Evolutionary conservation across 2,113 vertebrate genomes (phyloP).

Genomic region (Clarias batrachus): DNA sequence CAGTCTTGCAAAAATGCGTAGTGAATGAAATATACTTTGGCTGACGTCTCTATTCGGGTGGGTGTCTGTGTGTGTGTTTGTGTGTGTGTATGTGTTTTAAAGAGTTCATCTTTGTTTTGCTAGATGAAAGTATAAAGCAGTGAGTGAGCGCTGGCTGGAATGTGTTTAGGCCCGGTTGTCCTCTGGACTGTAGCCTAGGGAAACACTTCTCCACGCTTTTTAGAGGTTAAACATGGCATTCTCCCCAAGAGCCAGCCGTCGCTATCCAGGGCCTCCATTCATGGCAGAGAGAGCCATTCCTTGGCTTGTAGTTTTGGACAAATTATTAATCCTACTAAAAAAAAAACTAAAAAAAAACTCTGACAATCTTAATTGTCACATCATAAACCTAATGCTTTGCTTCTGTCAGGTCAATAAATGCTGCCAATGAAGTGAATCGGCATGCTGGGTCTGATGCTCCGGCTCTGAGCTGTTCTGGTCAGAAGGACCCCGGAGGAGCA

Average conservation of each 20-base stretch:
- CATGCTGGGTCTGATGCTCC: slow-evolving; percentile 36
- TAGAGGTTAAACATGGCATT: slow-evolving; percentile 48
- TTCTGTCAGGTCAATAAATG: slow-evolving; percentile 24
- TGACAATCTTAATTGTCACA: slow-evolving; percentile 16
- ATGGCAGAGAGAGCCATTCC: background rate
- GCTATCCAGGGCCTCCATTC: slow-evolving; percentile 20
- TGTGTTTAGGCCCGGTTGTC: slow-evolving; percentile 50
- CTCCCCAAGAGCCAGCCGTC: slow-evolving; percentile 32
- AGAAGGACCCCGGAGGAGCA: slow-evolving; percentile 46
- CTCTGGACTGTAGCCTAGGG: slow-evolving; percentile 58
- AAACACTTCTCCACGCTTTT: slow-evolving; percentile 51
- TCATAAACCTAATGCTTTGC: slow-evolving; percentile 30
- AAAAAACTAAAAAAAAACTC: background rate
- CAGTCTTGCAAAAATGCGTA: background rate
- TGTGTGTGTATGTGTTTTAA: slow-evolving; percentile 21
- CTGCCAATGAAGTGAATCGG: slow-evolving; percentile 30
- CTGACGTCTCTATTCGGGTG: background rate
- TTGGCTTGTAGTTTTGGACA: background rate
- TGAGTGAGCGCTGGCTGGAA: slow-evolving; percentile 54
- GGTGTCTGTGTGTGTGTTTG: slow-evolving; percentile 15
- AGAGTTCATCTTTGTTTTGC: slow-evolving; percentile 50
- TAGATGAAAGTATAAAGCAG: slow-evolving; percentile 53
- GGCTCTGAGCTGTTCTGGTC: slow-evolving; percentile 41
- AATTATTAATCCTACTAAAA: background rate
- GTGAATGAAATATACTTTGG: slow-evolving; percentile 31